phyloP scores from a whole-genome alignment of 2,113 vertebrate genomes.

The Thryonomys swinderianus region DNA sequence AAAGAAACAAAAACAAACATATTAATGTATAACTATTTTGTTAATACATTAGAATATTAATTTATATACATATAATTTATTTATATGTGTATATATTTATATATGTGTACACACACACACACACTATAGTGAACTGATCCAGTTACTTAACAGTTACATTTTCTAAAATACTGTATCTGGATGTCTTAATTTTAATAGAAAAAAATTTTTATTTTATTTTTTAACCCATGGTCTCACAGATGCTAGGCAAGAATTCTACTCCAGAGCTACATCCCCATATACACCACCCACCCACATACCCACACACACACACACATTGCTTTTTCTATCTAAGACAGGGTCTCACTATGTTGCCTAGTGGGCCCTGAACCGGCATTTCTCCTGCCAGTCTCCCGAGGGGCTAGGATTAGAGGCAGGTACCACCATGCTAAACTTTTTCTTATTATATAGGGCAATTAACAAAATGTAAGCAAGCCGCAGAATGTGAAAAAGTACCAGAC shows the following conservation, averaged over 20 bases:
- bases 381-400: not conserved
- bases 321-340: not conserved
- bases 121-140: not conserved
- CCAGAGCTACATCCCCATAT: not conserved
- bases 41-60: not conserved
- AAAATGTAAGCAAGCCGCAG: not conserved
- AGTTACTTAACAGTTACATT: constrained; percentile 11
- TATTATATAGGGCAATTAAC: constrained; percentile 21
- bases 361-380: not conserved
- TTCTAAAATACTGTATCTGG: constrained; percentile 15
- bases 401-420: not conserved
- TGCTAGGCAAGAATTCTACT: not conserved
- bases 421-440: not conserved
- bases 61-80: not conserved
- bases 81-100: too few relatives aligned
- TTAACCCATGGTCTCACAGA: not conserved
- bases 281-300: not conserved
- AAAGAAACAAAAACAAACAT: not conserved
- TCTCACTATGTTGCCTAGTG: not conserved
- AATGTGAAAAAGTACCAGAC: not conserved
- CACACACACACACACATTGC: not conserved
- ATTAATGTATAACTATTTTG: not conserved
- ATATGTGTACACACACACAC: too few relatives aligned
- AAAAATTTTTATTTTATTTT: not conserved
- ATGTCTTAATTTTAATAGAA: constrained; percentile 36